These are phyloP conservation scores for Dicerorhinus sumatrensis DNA, from an alignment of 2,113 vertebrate genomes.

Conservation along the genomic window DNA sequence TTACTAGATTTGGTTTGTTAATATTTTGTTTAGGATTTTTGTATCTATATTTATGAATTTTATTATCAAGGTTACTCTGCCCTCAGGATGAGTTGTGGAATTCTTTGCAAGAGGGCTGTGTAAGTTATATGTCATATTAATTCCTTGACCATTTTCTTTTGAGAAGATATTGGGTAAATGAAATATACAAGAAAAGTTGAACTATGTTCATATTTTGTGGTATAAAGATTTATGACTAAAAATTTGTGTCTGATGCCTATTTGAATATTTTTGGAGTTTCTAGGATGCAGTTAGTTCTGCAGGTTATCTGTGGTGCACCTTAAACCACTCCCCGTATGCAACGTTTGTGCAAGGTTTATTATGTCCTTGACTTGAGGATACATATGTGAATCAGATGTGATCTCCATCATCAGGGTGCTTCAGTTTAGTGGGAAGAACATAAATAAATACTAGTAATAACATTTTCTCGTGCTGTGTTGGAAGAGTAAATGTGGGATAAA, in stretches of 20 bases:
- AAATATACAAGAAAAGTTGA: not conserved
- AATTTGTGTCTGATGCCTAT: not conserved
- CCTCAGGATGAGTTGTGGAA: not conserved
- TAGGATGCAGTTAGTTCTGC: not conserved
- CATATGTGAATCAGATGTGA: too few species aligned
- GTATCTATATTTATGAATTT: not conserved
- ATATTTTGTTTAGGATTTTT: constrained; percentile 6
- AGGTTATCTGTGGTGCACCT: not conserved
- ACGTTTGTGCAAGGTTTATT: not conserved
- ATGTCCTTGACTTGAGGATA: not conserved
- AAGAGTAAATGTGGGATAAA: not conserved
- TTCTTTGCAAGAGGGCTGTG: not conserved
- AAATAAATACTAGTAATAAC: not conserved
- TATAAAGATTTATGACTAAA: not conserved
- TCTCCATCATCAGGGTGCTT: not conserved
- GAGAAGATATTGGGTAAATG: not conserved
- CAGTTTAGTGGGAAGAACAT: not conserved
- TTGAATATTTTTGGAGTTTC: not conserved
- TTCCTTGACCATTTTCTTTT: not conserved
- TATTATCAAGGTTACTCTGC: not conserved
- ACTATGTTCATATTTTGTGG: not conserved
- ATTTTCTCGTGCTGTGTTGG: not conserved
- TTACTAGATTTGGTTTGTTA: not conserved
- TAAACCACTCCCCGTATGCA: not conserved
- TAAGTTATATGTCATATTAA: not conserved